phyloP scores from a whole-genome alignment of 2,113 vertebrate species.

The Tringa solitaria region DNA sequence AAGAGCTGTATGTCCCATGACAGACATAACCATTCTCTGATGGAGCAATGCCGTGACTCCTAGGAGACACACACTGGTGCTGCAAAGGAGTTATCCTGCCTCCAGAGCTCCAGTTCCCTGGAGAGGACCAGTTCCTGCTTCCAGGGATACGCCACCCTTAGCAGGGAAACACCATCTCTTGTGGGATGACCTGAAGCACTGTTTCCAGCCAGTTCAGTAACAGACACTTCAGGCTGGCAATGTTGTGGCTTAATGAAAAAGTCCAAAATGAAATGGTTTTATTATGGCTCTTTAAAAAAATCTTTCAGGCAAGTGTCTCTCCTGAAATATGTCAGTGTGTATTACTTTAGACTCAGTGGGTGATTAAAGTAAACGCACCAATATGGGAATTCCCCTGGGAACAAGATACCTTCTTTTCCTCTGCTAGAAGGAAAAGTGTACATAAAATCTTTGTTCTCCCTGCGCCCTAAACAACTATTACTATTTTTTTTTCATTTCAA shows the following conservation, averaged over 20 bases:
- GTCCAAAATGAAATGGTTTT: not conserved
- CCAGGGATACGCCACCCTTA: accelerated
- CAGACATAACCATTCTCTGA: not conserved
- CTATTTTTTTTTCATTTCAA: not conserved
- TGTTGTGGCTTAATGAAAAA: not conserved
- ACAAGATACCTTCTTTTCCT: not conserved
- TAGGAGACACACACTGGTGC: accelerated
- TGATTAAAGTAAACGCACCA: not conserved
- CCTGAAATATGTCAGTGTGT: not conserved
- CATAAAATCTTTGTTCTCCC: not conserved
- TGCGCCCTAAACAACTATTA: not conserved
- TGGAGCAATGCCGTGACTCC: not conserved
- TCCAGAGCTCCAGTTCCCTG: accelerated
- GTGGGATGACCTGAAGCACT: not conserved
- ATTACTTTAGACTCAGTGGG: not conserved
- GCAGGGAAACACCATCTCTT: not conserved
- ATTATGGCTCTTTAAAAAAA: not conserved
- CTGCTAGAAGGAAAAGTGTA: not conserved
- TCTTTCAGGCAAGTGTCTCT: not conserved
- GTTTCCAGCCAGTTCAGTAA: not conserved
- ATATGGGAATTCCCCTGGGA: accelerated
- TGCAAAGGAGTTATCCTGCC: not conserved
- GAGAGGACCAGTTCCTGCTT: not conserved
- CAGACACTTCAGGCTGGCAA: not conserved
- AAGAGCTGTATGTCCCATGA: not conserved